Conservation (phyloP, 2,113 vertebrate species). For the Ranitomeya variabilis region DNA sequence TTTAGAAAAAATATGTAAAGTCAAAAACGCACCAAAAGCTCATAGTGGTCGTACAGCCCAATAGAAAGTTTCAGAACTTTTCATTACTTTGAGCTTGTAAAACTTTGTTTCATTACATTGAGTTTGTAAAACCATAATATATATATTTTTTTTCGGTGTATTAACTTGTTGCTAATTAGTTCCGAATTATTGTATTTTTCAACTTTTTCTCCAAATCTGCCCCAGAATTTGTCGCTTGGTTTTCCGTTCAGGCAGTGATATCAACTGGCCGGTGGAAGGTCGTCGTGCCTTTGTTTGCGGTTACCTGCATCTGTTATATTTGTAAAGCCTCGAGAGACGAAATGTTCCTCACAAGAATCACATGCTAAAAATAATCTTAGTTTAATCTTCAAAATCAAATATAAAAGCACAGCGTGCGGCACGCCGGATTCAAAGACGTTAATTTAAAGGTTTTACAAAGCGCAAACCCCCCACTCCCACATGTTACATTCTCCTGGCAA, state of each 20-base stretch:
- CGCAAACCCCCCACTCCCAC: not conserved
- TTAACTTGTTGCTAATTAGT: not conserved
- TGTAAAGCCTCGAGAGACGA: not conserved
- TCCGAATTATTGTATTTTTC: not conserved
- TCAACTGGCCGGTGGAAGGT: not conserved
- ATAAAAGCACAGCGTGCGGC: conserved; percentile 35
- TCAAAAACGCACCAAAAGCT: no score
- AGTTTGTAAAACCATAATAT: no score
- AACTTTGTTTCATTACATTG: no score
- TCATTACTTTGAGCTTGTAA: no score
- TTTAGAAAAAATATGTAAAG: no score
- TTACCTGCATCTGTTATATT: conserved; percentile 19
- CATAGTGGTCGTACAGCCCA: no score
- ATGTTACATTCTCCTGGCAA: not conserved
- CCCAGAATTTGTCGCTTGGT: not conserved
- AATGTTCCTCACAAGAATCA: conserved; percentile 24
- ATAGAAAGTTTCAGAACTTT: no score
- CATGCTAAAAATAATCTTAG: conserved; percentile 25
- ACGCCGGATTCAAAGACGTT: not conserved
- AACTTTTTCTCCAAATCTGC: not conserved
- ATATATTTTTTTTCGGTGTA: not conserved
- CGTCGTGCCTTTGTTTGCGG: conserved; percentile 12
- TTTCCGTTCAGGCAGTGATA: not conserved
- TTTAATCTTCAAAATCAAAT: conserved; percentile 45
- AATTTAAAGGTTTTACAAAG: conserved; percentile 24